Percentiles rank a stretch among this genome's conserved stretches.
Evolutionary conservation across 2,113 vertebrate species (phyloP).

Genomic region (Podocnemis expansa): DNA sequence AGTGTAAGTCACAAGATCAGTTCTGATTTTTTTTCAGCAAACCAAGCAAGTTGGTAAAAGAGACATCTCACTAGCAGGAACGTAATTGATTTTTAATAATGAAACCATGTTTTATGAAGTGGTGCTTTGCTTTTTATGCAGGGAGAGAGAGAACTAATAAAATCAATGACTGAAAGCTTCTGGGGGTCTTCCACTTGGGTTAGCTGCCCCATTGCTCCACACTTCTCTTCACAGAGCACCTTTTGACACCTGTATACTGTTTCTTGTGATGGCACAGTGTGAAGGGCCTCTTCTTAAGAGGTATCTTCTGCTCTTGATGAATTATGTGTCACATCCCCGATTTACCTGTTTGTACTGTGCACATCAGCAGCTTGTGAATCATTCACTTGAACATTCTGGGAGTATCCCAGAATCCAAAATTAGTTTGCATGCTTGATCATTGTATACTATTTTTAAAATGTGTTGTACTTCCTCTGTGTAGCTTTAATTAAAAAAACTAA

Average conservation of each 20-base stretch:
- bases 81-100: background rate
- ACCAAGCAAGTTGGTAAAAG: background rate
- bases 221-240: background rate
- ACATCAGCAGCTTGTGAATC: accelerated
- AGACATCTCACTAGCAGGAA: background rate
- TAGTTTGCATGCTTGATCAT: background rate
- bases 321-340: background rate
- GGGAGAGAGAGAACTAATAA: background rate
- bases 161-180: background rate
- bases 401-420: background rate
- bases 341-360: background rate
- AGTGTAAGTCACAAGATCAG: too few relatives aligned
- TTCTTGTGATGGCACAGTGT: background rate
- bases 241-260: background rate
- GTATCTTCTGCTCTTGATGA: background rate
- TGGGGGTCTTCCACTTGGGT: background rate
- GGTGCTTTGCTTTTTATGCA: background rate
- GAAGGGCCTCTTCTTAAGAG: background rate
- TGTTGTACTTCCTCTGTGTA: background rate
- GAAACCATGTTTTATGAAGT: background rate
- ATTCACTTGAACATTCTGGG: accelerated
- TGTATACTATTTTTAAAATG: background rate
- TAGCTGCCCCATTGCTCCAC: background rate
- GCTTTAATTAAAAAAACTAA: background rate
- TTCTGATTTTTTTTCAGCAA: too few relatives aligned